A percentile compares a stretch with the other conserved stretches of the same genome.
Evolutionary conservation across 2,888 invertebrate genomes (phyloP).

Genomic region (Agrilus mali): DNA sequence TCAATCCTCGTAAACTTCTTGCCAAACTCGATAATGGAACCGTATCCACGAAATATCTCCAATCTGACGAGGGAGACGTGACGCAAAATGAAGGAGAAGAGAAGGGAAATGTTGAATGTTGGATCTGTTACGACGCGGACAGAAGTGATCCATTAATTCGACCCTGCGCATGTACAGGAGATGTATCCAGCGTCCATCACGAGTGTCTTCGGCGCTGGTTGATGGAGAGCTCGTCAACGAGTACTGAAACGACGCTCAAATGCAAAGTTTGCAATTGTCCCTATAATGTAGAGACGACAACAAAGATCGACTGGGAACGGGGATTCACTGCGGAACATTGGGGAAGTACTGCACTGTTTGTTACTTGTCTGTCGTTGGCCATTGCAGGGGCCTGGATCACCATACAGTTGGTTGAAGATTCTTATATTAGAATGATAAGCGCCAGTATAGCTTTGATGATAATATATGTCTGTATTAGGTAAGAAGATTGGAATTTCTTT

Average conservation of each 20-base stretch:
- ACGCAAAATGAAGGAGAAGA: conserved; percentile 16
- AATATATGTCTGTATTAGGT: conserved; percentile 76
- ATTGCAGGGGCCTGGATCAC: conserved; percentile 68
- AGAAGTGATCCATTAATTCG: conserved; percentile 73
- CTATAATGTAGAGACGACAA: conserved; percentile 67
- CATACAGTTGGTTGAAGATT: conserved; percentile 64
- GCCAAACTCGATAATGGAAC: conserved; percentile 31
- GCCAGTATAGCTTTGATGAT: conserved; percentile 72
- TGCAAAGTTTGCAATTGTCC: conserved; percentile 80
- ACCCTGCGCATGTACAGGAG: conserved; percentile 83
- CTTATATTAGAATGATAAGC: conserved; percentile 65
- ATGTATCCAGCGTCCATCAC: conserved; percentile 85
- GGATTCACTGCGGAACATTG: conserved; percentile 75
- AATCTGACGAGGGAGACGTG: conserved; percentile 7
- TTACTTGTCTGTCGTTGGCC: conserved; percentile 65
- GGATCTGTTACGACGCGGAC: conserved; percentile 85
- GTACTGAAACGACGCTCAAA: conserved; percentile 28
- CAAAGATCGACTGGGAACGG: conserved; percentile 70
- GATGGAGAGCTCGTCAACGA: conserved; percentile 49
- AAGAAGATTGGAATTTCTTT: conserved; percentile 19
- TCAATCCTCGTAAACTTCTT: conserved; percentile 80
- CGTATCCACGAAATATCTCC: conserved; percentile 2
- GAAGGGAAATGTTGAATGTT: conserved; percentile 63
- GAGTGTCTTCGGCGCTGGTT: conserved; percentile 84
- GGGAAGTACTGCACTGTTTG: conserved; percentile 68